Percentiles rank a stretch among this genome's conserved stretches.
Evolutionary conservation across 2,113 vertebrate genomes (phyloP).

Genomic region (Sporophila hypoxantha): DNA sequence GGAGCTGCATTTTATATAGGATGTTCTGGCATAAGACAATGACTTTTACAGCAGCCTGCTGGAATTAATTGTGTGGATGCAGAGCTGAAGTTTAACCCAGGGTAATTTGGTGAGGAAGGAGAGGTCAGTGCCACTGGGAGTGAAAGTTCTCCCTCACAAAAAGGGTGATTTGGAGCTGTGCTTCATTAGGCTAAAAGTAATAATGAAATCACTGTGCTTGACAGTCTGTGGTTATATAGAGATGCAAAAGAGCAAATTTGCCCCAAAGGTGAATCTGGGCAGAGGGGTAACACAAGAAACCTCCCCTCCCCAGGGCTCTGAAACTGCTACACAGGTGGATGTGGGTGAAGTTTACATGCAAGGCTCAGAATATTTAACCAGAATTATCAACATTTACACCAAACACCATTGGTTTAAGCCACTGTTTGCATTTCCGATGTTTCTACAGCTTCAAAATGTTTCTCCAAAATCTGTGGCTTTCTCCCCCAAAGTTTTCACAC

Average conservation of each 20-base stretch:
- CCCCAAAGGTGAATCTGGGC: background rate
- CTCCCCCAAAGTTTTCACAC: background rate
- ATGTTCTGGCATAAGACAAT: background rate
- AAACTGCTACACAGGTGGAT: background rate
- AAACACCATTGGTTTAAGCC: background rate
- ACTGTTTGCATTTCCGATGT: background rate
- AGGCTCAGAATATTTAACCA: background rate
- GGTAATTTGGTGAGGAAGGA: background rate
- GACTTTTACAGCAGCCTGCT: background rate
- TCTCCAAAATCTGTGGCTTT: background rate
- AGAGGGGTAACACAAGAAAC: too few relatives aligned
- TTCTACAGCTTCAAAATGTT: background rate
- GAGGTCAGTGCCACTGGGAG: background rate
- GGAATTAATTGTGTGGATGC: background rate
- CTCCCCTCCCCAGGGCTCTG: background rate
- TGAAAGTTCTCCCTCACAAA: background rate
- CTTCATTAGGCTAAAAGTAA: background rate
- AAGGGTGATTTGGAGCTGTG: background rate
- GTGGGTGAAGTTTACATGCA: fast-evolving
- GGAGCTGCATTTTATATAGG: background rate
- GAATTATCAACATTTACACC: background rate
- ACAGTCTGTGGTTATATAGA: background rate
- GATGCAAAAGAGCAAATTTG: background rate
- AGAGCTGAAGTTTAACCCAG: background rate
- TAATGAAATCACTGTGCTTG: background rate